Conservation (phyloP, 1,140 invertebrate genomes). For the Bombus balteatus region DNA sequence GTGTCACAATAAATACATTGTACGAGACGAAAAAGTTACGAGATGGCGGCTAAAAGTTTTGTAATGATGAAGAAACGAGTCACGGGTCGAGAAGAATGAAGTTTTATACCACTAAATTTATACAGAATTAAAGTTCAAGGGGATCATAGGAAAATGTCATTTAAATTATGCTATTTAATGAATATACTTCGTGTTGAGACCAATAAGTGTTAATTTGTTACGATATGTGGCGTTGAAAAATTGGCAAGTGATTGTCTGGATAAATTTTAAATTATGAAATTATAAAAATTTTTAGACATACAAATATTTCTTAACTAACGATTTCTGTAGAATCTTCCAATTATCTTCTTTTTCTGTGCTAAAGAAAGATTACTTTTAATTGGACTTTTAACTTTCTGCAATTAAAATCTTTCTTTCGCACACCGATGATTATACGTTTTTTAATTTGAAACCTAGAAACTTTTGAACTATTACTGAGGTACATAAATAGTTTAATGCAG, state of each 20-base stretch:
- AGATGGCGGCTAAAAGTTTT: neutral
- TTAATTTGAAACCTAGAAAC: too few relatives aligned
- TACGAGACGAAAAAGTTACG: neutral
- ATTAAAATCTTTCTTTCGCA: neutral
- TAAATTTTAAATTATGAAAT: too few relatives aligned
- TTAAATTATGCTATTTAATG: neutral
- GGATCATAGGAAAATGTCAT: too few relatives aligned
- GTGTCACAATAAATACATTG: constrained; percentile 47
- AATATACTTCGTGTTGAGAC: neutral
- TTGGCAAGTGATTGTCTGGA: neutral
- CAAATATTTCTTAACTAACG: neutral
- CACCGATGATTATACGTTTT: too few relatives aligned
- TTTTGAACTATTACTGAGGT: too few relatives aligned
- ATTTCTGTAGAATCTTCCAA: neutral
- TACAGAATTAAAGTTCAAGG: neutral
- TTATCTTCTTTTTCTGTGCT: neutral
- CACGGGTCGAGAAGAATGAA: constrained; percentile 26
- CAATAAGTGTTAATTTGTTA: neutral
- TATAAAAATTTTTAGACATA: too few relatives aligned
- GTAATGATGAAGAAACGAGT: neutral
- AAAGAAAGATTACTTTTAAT: neutral
- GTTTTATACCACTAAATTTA: neutral
- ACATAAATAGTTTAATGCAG: too few relatives aligned
- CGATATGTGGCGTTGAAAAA: neutral
- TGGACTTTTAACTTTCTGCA: neutral